Evolutionary conservation across 2,888 invertebrate species (phyloP), one percentile per base, ranked within the genome.

Genomic region (Volucella bombylans): DNA sequence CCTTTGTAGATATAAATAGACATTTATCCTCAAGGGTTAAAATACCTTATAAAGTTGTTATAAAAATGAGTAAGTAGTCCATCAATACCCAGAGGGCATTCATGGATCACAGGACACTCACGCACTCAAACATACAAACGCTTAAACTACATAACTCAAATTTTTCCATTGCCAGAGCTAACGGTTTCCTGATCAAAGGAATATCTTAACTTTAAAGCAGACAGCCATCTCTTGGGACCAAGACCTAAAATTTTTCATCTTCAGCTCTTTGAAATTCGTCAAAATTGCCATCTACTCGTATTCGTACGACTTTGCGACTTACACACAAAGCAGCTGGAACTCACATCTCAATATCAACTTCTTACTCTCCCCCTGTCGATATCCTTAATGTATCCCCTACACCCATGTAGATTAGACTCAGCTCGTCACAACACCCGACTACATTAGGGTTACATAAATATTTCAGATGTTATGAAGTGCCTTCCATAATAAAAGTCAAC

Each of bases 201-300:
- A 73, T 73, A 73, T 41, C 55, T 64, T 64, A 64, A 73, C 55
- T 64, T 23, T 41, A 73, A 55, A 65, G 64, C 64, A 73, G 73
- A 31, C 49, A 73, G 55, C 18, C 45, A 54, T 50, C 76, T 61
- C 52, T 10, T n/a, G 76, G 61, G 76, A 68, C 45, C 15, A 8
- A 23, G 61, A 55, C 11, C 31, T 52, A 52, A 50, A 74, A 38
- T 50, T 76, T 49, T 67, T 67, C 65, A 59, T 73, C 41, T 55
- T 31, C 8, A 45, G 38, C 45, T 52, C 52, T 62, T 65, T 50
- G 65, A 65, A 50, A 57, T 50, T 71, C 59, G 59, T 71, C 49
- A 57, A 55, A 72, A 72, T 49, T 76, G 59, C 45, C 76, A 45
- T 61, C 67, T 18, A 65, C 31, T 31, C 31, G 31, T 31, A 31